Evolutionary conservation across 35 echinoderm and acorn worm species (phyloP).

Genomic region (Stichopus chloronotus): DNA sequence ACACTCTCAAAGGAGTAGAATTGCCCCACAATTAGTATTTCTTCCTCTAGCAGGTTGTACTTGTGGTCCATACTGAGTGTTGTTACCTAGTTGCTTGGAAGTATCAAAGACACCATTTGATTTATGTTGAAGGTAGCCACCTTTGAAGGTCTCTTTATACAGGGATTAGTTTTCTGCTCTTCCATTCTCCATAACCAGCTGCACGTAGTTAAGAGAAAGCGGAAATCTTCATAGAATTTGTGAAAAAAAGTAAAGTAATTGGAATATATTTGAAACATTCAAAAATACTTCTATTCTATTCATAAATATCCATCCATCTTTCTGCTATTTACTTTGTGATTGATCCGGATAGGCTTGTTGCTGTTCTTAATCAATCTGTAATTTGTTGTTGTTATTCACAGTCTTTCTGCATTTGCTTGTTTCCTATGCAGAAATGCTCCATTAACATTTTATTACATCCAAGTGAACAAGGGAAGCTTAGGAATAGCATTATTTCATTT

Average conservation of each 20-base stretch:
- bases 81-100: no score
- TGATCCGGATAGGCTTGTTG: not conserved
- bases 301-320: no score
- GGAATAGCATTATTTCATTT: not conserved
- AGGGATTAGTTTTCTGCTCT: not conserved
- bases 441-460: not conserved
- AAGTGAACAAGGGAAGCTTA: not conserved
- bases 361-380: not conserved
- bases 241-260: not conserved
- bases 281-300: not conserved
- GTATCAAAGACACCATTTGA: no score
- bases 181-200: not conserved
- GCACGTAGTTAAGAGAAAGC: not conserved
- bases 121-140: no score
- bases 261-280: constrained; percentile 17
- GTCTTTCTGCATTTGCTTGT: not conserved
- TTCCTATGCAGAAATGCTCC: not conserved
- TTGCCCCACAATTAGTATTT: no score
- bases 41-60: no score
- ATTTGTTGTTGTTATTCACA: not conserved
- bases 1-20: no score
- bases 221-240: not conserved
- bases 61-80: no score
- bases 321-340: not conserved
- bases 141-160: not conserved